phyloP scores from a whole-genome alignment of 2,888 invertebrate species.

The Fissipunctia ypsillon region DNA sequence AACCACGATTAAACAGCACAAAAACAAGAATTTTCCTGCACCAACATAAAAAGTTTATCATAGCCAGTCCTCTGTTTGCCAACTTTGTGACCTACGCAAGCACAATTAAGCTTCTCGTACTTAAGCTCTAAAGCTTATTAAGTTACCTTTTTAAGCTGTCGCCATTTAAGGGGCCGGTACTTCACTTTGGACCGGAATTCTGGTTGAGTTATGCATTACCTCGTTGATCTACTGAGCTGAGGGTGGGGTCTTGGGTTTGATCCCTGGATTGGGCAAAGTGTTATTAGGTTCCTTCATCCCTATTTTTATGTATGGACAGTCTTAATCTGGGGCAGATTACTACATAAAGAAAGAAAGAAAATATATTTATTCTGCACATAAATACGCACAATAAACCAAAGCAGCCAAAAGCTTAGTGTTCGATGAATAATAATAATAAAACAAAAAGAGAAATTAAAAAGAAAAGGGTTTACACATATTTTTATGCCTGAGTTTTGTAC shows the following conservation, averaged over 20 bases:
- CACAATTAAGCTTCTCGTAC: conserved; percentile 42
- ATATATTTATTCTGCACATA: too few relatives aligned
- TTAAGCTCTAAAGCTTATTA: conserved; percentile 57
- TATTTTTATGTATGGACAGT: too few relatives aligned
- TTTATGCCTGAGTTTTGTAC: too few relatives aligned
- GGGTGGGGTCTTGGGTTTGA: conserved; percentile 1
- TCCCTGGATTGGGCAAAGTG: background rate
- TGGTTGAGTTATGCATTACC: conserved; percentile 30
- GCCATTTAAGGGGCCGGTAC: conserved; percentile 35
- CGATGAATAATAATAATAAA: too few relatives aligned
- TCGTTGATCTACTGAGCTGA: conserved; percentile 29
- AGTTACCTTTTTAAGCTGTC: conserved; percentile 64
- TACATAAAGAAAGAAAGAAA: too few relatives aligned
- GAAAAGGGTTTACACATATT: too few relatives aligned
- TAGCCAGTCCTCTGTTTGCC: conserved; percentile 34
- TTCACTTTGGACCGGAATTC: conserved; percentile 21
- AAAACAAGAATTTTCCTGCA: conserved; percentile 23
- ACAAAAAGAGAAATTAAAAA: too few relatives aligned
- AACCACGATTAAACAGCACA: conserved; percentile 15
- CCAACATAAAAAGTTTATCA: conserved; percentile 34
- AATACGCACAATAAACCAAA: too few relatives aligned
- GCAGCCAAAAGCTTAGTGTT: too few relatives aligned
- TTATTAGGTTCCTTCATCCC: background rate
- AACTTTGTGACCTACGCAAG: conserved; percentile 50
- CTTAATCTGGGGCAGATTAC: too few relatives aligned